A percentile compares a stretch with the other conserved stretches of the same genome.
Evolutionary conservation across 2,113 vertebrate species (phyloP).

Genomic region (Dipodomys stephensi): DNA sequence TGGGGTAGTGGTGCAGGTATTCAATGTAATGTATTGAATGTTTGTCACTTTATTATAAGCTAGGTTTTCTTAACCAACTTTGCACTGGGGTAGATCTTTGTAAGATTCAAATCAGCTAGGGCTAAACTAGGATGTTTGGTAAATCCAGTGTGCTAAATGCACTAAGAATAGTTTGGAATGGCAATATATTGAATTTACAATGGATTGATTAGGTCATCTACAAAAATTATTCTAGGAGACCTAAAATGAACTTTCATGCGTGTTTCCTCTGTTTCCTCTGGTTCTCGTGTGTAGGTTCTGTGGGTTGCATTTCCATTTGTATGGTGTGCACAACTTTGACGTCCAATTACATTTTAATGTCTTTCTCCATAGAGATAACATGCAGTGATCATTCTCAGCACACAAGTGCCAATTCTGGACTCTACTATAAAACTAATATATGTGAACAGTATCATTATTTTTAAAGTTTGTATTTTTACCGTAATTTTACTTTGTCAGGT

Average conservation of each 20-base stretch:
- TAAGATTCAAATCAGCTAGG: no score
- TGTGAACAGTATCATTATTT: neutral
- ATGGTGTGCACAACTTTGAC: neutral
- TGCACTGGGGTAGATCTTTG: neutral
- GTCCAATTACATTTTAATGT: no score
- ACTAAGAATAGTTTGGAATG: neutral
- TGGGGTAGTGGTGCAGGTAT: neutral
- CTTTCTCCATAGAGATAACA: no score
- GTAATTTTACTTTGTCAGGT: no score
- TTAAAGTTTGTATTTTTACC: neutral
- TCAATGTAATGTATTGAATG: neutral
- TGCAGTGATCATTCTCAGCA: no score
- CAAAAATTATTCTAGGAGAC: neutral
- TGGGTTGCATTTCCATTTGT: no score
- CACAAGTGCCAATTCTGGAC: neutral
- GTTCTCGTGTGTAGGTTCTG: neutral
- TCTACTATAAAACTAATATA: neutral
- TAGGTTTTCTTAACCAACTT: neutral
- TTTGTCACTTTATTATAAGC: neutral
- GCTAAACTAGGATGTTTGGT: neutral
- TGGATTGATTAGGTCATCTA: neutral
- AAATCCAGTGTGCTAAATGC: neutral
- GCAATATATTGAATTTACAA: neutral
- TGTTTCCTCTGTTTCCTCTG: neutral
- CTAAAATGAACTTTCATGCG: neutral